phyloP scores from a whole-genome alignment of 2,797 vertebrate genomes.

The Fringilla coelebs region DNA sequence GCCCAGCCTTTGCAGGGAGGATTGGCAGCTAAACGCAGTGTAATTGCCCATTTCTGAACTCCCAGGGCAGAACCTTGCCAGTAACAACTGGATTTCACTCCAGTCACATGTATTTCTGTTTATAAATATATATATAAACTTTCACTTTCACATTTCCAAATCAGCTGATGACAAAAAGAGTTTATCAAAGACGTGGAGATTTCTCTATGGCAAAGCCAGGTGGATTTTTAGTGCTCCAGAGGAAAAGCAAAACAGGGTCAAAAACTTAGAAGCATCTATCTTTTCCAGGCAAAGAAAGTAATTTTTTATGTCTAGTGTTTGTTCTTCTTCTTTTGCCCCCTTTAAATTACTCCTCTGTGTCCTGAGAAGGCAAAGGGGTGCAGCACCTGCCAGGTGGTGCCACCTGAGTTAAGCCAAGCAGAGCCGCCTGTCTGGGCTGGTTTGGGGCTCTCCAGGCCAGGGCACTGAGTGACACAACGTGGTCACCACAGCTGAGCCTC shows the following conservation, averaged over 20 bases:
- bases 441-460: neutral
- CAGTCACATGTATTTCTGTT: neutral
- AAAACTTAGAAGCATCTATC: neutral
- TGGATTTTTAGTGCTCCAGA: neutral
- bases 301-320: neutral
- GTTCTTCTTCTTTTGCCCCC: neutral
- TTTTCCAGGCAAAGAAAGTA: neutral
- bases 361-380: neutral
- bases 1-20: neutral
- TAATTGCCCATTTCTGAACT: neutral
- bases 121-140: neutral
- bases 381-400: neutral
- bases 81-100: neutral
- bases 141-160: neutral
- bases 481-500: neutral
- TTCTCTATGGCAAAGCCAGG: neutral
- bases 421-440: neutral
- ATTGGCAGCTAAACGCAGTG: neutral
- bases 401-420: neutral
- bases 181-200: neutral
- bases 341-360: neutral
- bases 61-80: neutral
- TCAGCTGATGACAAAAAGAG: neutral
- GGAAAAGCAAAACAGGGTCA: neutral
- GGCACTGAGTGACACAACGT: accelerated